Evolutionary conservation across 92 coral and sea anemone species (phyloP).

Genomic region (Anthopleura xanthogrammica): DNA sequence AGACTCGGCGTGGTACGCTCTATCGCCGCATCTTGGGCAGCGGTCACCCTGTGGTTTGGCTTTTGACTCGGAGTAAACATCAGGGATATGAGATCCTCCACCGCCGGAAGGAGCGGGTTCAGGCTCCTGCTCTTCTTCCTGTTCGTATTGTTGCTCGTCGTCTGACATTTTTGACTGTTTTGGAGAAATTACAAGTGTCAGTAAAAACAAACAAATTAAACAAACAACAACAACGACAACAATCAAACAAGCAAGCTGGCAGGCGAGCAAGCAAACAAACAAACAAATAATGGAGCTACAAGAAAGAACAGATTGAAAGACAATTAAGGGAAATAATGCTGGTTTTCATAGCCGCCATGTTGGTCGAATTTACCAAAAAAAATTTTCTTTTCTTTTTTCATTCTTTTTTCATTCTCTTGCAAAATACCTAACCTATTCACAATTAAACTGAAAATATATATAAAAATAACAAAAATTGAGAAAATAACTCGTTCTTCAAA

Average conservation of each 20-base stretch:
- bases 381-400: too few relatives aligned
- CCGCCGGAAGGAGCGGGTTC: background rate
- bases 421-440: too few relatives aligned
- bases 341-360: background rate
- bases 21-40: slow-evolving; percentile 58
- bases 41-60: slow-evolving; percentile 4
- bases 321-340: background rate
- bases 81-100: background rate
- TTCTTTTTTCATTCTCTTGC: too few relatives aligned
- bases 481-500: too few relatives aligned
- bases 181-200: too few relatives aligned
- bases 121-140: background rate
- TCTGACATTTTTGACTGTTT: slow-evolving; percentile 2
- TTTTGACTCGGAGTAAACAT: background rate
- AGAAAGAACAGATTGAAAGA: background rate
- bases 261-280: background rate
- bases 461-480: too few relatives aligned
- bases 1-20: slow-evolving; percentile 68
- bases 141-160: background rate
- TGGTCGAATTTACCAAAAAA: too few relatives aligned
- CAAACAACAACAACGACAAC: background rate
- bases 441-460: too few relatives aligned
- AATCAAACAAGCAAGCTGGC: background rate
- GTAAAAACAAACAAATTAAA: background rate
- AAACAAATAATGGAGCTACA: background rate